Evolutionary conservation across 1,140 invertebrate species (phyloP), one percentile per base, ranked within the genome.

Genomic region (Drosophila ficusphila): DNA sequence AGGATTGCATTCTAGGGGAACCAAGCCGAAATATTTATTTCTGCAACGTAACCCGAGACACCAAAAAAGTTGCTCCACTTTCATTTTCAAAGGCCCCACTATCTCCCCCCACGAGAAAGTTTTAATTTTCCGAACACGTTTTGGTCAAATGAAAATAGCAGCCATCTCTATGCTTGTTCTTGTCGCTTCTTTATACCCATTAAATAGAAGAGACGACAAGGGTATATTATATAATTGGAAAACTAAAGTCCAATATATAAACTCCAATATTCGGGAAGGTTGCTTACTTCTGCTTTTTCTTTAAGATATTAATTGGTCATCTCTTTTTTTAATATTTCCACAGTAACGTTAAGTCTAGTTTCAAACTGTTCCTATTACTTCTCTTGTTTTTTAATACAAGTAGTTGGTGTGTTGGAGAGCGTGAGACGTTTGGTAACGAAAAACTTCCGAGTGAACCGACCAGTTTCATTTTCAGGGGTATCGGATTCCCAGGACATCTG

Each of bases 61-160:
- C 57, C 34, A 19, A 44, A 67, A 75, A 76, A 76, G 44, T 79
- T 72, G 42, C 41, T 52, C 41, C 49, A 85, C 79, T 85, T 81
- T 86, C 76, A 16, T 46, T 85, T 76, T 86, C 74, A 27, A 51
- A 67, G n/a, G 47, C 47, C 74, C 46, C 49, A 23, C 53, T 11
- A 31, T 42, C 14, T 4, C 12, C 39, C 44, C 14, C 51, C 27
- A 18, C 18, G 39, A 38, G 48, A 46, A 76, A 85, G 72, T 81
- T 85, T 85, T 86, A 86, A 85, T 86, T 85, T 85, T 85, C 81
- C 72, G 60, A 85, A 81, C 81, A 85, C 81, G 81, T 85, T 74
- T 76, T 69, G 72, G 41, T 68, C 72, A 85, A 85, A 85, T 85
- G 79, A 85, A 85, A 85, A 85, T 70, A 85, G 64, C 62, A 86